Percentiles rank a stretch among this genome's conserved stretches.
Conservation (phyloP, 2,888 invertebrate genomes). For the Melanargia galathea region DNA sequence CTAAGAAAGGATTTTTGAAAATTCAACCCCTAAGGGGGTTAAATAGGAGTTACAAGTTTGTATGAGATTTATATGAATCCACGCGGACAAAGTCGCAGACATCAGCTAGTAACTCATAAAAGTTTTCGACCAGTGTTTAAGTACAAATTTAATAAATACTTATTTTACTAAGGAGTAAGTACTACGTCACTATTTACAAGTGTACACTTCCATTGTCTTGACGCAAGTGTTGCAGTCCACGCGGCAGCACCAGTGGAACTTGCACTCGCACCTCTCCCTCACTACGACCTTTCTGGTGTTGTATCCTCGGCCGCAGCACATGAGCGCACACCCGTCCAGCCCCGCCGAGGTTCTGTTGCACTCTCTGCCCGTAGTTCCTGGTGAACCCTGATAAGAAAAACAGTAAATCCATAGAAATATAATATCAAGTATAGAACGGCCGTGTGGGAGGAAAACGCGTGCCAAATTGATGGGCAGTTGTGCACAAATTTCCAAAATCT, state of each 20-base stretch:
- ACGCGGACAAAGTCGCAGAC: too few species aligned
- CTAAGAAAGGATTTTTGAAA: too few species aligned
- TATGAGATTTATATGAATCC: too few species aligned
- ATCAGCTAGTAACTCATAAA: too few species aligned
- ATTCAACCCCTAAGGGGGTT: too few species aligned
- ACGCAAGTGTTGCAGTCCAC: slow-evolving; percentile 96
- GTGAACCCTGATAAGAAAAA: slow-evolving; percentile 57
- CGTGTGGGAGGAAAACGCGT: too few species aligned
- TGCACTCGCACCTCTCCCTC: slow-evolving; percentile 94
- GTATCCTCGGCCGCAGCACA: slow-evolving; percentile 97
- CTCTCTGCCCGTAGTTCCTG: slow-evolving; percentile 86
- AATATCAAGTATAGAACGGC: too few species aligned
- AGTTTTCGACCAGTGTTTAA: too few species aligned
- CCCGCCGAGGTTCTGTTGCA: slow-evolving; percentile 88
- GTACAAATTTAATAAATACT: slow-evolving; percentile 13
- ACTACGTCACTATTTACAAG: slow-evolving; percentile 86
- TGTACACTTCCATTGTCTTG: slow-evolving; percentile 89
- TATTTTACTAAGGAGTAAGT: not conserved
- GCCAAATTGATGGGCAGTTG: too few species aligned
- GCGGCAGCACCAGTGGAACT: slow-evolving; percentile 98
- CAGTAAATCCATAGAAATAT: not conserved
- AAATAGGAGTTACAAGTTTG: too few species aligned
- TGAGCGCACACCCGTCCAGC: slow-evolving; percentile 93
- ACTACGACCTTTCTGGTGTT: slow-evolving; percentile 90
- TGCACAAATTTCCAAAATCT: too few species aligned